Evolutionary conservation across 2,113 vertebrate genomes (phyloP).

Genomic region (Otocyon megalotis): DNA sequence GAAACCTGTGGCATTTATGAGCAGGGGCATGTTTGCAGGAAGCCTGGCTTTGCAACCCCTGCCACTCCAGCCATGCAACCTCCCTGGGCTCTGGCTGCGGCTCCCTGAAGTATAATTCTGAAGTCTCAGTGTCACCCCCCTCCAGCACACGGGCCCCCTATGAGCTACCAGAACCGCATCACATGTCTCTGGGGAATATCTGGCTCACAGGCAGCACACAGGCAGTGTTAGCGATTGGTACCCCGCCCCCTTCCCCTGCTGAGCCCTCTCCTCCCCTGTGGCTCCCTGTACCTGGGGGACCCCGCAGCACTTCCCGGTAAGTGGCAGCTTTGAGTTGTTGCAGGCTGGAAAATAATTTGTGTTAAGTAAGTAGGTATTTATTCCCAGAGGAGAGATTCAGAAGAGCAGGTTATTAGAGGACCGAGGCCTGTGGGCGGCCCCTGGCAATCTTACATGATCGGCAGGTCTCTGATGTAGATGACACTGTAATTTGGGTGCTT

Average conservation of each 20-base stretch:
- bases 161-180: neutral
- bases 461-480: neutral
- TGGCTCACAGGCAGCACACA: no score
- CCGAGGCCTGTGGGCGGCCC: no score
- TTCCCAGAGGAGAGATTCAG: rapidly evolving
- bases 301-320: neutral
- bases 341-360: neutral
- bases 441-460: no score
- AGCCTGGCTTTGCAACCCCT: no score
- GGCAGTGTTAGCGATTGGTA: neutral
- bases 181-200: neutral
- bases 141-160: neutral
- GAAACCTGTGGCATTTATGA: neutral
- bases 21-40: neutral
- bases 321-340: neutral
- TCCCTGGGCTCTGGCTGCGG: neutral
- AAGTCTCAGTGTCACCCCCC: neutral
- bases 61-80: neutral
- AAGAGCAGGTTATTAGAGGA: neutral
- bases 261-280: no score
- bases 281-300: neutral
- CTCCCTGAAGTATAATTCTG: rapidly evolving
- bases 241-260: neutral
- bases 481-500: neutral
- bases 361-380: neutral